Evolutionary conservation across 37 sponge, comb jelly and placozoan genomes (phyloP), one percentile per base, ranked within the genome.

Genomic region (Beroe ovata): DNA sequence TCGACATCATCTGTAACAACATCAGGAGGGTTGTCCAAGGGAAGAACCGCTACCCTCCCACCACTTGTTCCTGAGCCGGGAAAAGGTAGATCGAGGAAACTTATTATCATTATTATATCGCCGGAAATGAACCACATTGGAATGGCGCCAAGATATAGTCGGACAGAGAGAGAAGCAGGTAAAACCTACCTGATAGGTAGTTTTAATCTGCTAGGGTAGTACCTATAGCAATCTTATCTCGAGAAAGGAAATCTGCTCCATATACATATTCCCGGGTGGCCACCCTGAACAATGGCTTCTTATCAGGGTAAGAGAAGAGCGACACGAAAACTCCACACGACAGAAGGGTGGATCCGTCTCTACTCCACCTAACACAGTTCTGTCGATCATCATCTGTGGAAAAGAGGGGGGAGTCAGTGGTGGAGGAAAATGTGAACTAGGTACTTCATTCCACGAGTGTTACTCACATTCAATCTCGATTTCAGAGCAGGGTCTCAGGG

Each of bases 1-100:
- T 66, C 69, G 34, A 19, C 36, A 34, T 25, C 8, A 18, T 3
- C 8, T 34, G 36, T 32, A 37, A 66, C 35, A 18, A 34, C 69
- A 66, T 33, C 36, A 34, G 1, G 8, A 33, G 69, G 1, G 2
- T 3, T 18, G 36, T 34, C 2, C 32, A 66, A 37, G 33, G 19
- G 36, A 6, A 32, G 36, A 33, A 66, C 32, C 32, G 30, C 69
- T 11, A 26, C 30, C 35, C 2, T 19, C 36, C 69, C 69, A 1
- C 18, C 8, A 33, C 69, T 66, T 1, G 69, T 32, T 4, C 69
- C 69, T 66, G 69, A n/a, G n/a, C n/a, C n/a, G n/a, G n/a, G n/a
- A n/a, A n/a, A n/a, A n/a, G n/a, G n/a, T n/a, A n/a, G n/a, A n/a
- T n/a, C n/a, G n/a, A n/a, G n/a, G n/a, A n/a, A n/a, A n/a, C n/a